Evolutionary conservation across 1,140 invertebrate species (phyloP), one percentile per base, ranked within the genome.

Genomic region (Hylaeus anthracinus): DNA sequence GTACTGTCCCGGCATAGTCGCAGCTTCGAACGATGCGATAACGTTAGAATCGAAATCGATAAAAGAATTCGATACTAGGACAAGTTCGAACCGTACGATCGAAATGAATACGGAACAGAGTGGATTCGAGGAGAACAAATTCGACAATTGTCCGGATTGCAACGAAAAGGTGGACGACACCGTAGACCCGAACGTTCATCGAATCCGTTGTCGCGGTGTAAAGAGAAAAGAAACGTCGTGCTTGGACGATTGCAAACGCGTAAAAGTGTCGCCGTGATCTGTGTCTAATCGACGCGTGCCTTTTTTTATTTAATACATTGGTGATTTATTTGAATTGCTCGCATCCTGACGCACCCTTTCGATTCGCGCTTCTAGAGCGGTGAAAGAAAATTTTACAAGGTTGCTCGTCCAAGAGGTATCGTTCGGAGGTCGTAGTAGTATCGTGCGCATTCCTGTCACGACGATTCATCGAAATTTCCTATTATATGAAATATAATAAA

Each of bases 151-250:
- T 43, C 66, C 73, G 5, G 74, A 71, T 55, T 81, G 79, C 3
- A 70, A 81, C 58, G 73, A 76, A 14, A 53, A 64, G 14, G 55
- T 71, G 26, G 39, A 66, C 0, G 43, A 71, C 5, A 8, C 15
- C 37, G 10, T 64, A 37, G 73, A 81, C 12, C 55, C 67, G 4
- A 66, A 55, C 10, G n/a, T 75, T 5, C 78, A 83, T 64, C 72
- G 72, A 12, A 81, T 75, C 66, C 72, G 66, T 64, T 56, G 72
- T 55, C 72, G 64, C 5, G 51, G 72, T 5, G 48, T 10, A 41
- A 73, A 81, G 5, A 75, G 74, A 12, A 74, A 74, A 1, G 82
- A 83, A 3, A 26, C 79, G 10, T 77, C 45, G 15, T 84, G 82
- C 45, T 60, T 79, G 8, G 56, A 78, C 51, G 75, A 81, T 51